Conservation (phyloP, 2,113 vertebrate species). For the Clarias macrocephalus region DNA sequence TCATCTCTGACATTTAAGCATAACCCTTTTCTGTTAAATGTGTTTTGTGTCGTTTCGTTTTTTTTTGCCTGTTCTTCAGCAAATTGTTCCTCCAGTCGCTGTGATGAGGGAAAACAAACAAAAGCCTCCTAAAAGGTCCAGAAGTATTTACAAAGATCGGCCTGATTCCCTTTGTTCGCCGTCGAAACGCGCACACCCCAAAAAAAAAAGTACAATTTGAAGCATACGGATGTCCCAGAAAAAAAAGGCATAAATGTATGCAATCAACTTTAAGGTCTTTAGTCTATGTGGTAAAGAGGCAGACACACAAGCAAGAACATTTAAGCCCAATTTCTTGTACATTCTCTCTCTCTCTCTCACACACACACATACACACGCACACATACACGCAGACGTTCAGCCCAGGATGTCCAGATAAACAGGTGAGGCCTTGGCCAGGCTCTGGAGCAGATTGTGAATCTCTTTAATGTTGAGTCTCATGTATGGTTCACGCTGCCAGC, state of each 20-base stretch:
- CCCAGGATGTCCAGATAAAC: constrained; percentile 99
- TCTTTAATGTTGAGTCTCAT: constrained; percentile 98
- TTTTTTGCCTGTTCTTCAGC: constrained; percentile 29
- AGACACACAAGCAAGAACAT: constrained; percentile 76
- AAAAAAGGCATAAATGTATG: constrained; percentile 56
- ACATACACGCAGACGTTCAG: constrained; percentile 73
- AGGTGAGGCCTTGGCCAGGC: constrained; percentile 95
- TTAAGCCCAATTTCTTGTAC: constrained; percentile 27
- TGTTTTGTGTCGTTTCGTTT: neutral
- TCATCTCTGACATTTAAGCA: constrained; percentile 40
- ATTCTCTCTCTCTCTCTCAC: neutral
- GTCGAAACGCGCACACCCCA: constrained; percentile 66
- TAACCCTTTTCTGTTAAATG: constrained; percentile 1
- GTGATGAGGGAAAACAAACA: constrained; percentile 58
- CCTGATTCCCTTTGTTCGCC: constrained; percentile 81
- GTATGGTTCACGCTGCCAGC: constrained; percentile 98
- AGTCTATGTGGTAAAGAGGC: constrained; percentile 84
- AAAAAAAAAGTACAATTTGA: constrained; percentile 62
- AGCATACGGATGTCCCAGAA: constrained; percentile 66
- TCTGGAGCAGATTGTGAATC: constrained; percentile 94
- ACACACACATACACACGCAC: constrained; percentile 12
- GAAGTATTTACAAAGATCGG: constrained; percentile 66
- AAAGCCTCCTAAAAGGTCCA: constrained; percentile 69
- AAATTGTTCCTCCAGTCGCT: constrained; percentile 31
- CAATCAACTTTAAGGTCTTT: constrained; percentile 87